A percentile compares a stretch with the other conserved stretches of the same genome.
Conservation (phyloP, 2,113 vertebrate species). For the Tachysurus fulvidraco region DNA sequence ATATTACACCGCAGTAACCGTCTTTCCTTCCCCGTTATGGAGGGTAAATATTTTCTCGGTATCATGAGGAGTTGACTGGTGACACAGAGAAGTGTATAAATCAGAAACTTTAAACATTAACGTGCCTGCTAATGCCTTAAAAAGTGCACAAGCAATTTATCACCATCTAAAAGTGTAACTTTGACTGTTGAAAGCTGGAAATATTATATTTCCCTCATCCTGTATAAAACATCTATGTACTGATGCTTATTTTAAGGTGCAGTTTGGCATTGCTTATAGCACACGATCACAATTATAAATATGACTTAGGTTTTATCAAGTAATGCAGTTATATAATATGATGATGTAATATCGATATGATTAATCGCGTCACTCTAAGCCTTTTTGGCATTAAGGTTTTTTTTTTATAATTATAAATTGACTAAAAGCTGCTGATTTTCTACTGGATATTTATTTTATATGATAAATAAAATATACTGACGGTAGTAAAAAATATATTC, state of each 20-base stretch:
- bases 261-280: background rate
- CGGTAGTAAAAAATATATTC: too few relatives aligned
- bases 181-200: background rate
- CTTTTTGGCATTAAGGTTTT: background rate
- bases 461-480: too few relatives aligned
- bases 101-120: slow-evolving; percentile 67
- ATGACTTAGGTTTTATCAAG: background rate
- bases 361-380: background rate
- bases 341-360: background rate
- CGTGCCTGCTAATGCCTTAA: slow-evolving; percentile 63
- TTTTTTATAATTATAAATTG: background rate
- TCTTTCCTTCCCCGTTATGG: slow-evolving; percentile 70
- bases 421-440: background rate
- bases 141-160: slow-evolving; percentile 54
- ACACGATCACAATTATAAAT: background rate
- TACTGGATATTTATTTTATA: background rate
- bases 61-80: slow-evolving; percentile 61
- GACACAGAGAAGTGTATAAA: slow-evolving; percentile 66
- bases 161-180: background rate
- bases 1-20: slow-evolving; percentile 60
- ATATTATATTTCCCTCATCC: background rate
- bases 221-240: background rate
- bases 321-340: background rate
- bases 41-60: slow-evolving; percentile 73
- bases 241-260: background rate